A percentile compares a stretch with the other conserved stretches of the same genome.
phyloP scores from a whole-genome alignment of 2,888 invertebrate genomes.

The Atherix ibis region DNA sequence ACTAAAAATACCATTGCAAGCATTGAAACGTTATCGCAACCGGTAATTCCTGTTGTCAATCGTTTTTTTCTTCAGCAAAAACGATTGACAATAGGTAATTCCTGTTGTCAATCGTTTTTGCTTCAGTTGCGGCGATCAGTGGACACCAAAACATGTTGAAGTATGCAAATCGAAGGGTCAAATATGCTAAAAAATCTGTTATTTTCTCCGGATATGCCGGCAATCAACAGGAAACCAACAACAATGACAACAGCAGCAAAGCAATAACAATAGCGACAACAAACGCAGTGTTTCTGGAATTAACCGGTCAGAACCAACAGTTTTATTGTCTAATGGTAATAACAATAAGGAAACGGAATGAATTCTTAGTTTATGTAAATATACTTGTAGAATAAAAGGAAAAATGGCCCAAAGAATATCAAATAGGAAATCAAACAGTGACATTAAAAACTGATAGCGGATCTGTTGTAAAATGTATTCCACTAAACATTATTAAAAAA shows the following conservation, averaged over 20 bases:
- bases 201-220: constrained; percentile 1
- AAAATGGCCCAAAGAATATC: constrained; percentile 2
- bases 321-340: constrained; percentile 1
- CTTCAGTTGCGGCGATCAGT: constrained; percentile 1
- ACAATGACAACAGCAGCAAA: too few species aligned
- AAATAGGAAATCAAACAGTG: too few species aligned
- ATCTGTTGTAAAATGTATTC: neutral
- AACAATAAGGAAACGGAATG: neutral
- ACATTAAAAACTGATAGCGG: constrained; percentile 1
- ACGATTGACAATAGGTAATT: too few species aligned
- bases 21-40: constrained; percentile 1
- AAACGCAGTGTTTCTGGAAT: constrained; percentile 1
- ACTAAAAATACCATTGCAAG: constrained; percentile 1
- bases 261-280: neutral
- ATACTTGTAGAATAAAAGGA: neutral
- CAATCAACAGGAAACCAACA: too few species aligned
- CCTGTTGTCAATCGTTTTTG: constrained; percentile 1
- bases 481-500: neutral
- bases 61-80: too few species aligned
- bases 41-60: too few species aligned
- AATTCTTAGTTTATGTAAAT: constrained; percentile 1
- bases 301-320: constrained; percentile 1
- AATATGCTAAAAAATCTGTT: neutral
- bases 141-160: neutral
- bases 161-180: neutral